These are phyloP conservation scores for Heliconius melpomene DNA, from an alignment of 1,140 invertebrate genomes.

Conservation along the genomic window DNA sequence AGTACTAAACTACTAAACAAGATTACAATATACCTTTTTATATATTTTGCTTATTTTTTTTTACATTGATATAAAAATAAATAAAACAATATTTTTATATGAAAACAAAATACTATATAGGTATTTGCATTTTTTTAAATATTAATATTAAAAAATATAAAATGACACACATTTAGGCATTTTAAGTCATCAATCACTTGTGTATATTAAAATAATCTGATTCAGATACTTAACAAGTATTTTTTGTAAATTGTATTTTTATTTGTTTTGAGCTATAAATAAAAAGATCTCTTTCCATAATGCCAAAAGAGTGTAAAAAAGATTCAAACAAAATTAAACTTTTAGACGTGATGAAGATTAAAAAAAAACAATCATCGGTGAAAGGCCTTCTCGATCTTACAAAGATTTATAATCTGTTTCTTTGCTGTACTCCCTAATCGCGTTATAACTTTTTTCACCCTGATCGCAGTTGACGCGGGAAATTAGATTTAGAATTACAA, in stretches of 20 bases:
- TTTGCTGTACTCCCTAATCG: slow-evolving; percentile 38
- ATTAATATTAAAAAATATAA: too few relatives aligned
- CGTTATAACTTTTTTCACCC: slow-evolving; percentile 35
- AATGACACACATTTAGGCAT: too few relatives aligned
- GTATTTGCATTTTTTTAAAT: too few relatives aligned
- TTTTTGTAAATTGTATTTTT: not conserved
- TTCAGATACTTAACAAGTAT: not conserved
- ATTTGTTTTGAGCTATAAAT: not conserved
- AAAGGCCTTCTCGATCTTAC: slow-evolving; percentile 37
- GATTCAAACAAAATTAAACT: slow-evolving; percentile 21
- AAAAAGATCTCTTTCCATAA: not conserved
- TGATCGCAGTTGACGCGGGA: slow-evolving; percentile 31
- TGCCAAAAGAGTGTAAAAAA: slow-evolving; percentile 21
- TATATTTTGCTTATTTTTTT: too few relatives aligned
- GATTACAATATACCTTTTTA: too few relatives aligned
- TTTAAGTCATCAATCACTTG: too few relatives aligned
- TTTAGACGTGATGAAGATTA: slow-evolving; percentile 32
- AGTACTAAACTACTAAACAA: too few relatives aligned
- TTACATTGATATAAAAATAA: too few relatives aligned
- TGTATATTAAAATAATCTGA: not conserved
- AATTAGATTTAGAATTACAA: slow-evolving; percentile 26
- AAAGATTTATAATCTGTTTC: slow-evolving; percentile 42
- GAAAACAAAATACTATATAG: too few relatives aligned
- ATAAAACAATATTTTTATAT: too few relatives aligned
- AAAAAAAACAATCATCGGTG: slow-evolving; percentile 34